phyloP scores from a whole-genome alignment of 2,888 invertebrate species.

The Drosophila emarginata region DNA sequence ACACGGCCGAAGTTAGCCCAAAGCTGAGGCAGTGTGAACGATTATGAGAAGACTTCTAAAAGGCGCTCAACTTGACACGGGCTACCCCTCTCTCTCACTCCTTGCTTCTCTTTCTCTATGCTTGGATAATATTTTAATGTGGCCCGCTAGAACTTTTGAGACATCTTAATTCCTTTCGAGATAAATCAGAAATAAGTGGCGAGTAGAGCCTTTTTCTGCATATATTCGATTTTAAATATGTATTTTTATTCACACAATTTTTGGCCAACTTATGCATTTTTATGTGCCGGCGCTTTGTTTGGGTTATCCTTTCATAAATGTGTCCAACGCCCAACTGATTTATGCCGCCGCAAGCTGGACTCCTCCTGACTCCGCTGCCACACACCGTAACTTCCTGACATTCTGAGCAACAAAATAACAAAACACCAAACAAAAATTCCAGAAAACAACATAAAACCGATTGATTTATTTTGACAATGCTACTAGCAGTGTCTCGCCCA shows the following conservation, averaged over 20 bases:
- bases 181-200: conserved; percentile 67
- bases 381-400: conserved; percentile 55
- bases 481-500: conserved; percentile 53
- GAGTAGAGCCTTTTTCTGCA: conserved; percentile 12
- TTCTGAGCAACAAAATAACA: conserved; percentile 63
- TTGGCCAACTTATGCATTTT: conserved; percentile 62
- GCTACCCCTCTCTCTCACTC: conserved; percentile 23
- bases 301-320: conserved; percentile 79
- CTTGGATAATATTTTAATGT: conserved; percentile 53
- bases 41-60: conserved; percentile 56
- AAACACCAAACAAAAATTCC: conserved; percentile 77
- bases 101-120: conserved; percentile 21
- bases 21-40: conserved; percentile 62
- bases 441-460: conserved; percentile 80
- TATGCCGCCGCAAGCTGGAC: conserved; percentile 75
- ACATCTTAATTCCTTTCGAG: conserved; percentile 79
- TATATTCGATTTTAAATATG: conserved; percentile 44
- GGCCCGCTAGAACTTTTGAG: conserved; percentile 75
- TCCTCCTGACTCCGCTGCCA: conserved; percentile 41
- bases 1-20: conserved; percentile 39
- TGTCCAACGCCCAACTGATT: conserved; percentile 72
- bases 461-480: conserved; percentile 81
- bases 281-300: conserved; percentile 54
- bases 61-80: background rate
- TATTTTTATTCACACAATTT: conserved; percentile 70